phyloP scores from a whole-genome alignment of 2,797 vertebrate species.

The Acropternis orthonyx region DNA sequence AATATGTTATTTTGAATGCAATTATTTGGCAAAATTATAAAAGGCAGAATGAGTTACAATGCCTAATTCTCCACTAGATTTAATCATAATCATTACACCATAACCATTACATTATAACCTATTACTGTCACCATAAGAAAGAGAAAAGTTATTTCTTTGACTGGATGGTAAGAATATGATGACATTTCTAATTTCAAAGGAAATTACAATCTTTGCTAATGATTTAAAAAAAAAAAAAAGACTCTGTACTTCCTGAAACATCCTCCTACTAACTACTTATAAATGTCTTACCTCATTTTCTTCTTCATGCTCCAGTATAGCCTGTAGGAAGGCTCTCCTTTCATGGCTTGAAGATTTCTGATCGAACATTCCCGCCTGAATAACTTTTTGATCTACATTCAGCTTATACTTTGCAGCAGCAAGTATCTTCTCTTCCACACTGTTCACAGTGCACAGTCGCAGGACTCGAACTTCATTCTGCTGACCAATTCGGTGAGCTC shows the following conservation, averaged over 20 bases:
- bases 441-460: constrained; percentile 93
- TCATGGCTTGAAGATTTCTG: constrained; percentile 97
- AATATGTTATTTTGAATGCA: not conserved
- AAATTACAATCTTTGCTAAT: not conserved
- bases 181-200: not conserved
- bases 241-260: not conserved
- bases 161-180: not conserved
- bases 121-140: not conserved
- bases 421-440: constrained; percentile 96
- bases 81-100: not conserved
- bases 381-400: constrained; percentile 98
- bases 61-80: not conserved
- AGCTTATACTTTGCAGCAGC: constrained; percentile 97
- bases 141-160: not conserved
- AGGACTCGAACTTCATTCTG: constrained; percentile 95
- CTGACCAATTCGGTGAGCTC: constrained; percentile 95
- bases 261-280: not conserved
- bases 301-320: constrained; percentile 93
- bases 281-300: constrained; percentile 87
- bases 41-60: not conserved
- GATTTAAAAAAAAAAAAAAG: not conserved
- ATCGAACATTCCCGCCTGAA: constrained; percentile 98
- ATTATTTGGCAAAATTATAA: not conserved
- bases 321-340: constrained; percentile 91
- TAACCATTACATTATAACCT: not conserved